These are phyloP conservation scores for Stylophora pistillata DNA, from an alignment of 64 coral and sea anemone species.

Conservation along the genomic window DNA sequence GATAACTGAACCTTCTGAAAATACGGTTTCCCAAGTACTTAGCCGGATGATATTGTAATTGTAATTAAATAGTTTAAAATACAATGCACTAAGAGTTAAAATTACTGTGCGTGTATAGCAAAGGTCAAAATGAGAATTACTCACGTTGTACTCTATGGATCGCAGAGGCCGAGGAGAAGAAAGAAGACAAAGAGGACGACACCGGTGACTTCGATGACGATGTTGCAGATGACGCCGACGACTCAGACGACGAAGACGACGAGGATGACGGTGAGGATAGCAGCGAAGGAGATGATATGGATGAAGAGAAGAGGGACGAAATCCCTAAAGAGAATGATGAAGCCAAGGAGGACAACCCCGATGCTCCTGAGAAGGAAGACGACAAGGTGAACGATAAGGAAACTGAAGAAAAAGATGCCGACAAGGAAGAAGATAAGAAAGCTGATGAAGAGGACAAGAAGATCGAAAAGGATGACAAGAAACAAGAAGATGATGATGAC, in stretches of 20 bases:
- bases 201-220: conserved; percentile 65
- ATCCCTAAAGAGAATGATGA: conserved; percentile 20
- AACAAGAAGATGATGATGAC: conserved; percentile 10
- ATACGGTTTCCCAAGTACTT: too few relatives aligned
- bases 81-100: not conserved
- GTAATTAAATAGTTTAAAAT: too few relatives aligned
- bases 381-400: conserved; percentile 36
- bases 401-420: conserved; percentile 2
- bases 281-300: not conserved
- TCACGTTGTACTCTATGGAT: not conserved
- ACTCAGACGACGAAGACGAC: conserved; percentile 1
- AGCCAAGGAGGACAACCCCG: conserved; percentile 25
- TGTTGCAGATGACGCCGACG: conserved; percentile 15
- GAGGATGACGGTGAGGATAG: conserved; percentile 30
- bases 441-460: conserved; percentile 14
- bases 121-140: not conserved
- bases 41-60: too few relatives aligned
- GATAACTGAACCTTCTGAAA: too few relatives aligned
- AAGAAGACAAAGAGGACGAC: conserved; percentile 6
- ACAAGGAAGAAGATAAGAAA: not conserved
- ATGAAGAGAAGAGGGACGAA: not conserved
- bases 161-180: conserved; percentile 30
- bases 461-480: not conserved
- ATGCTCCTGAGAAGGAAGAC: conserved; percentile 15
- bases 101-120: not conserved